Percentiles rank a stretch among this genome's conserved stretches.
Conservation (phyloP, 1,140 invertebrate genomes). For the Aphidius gifuensis region DNA sequence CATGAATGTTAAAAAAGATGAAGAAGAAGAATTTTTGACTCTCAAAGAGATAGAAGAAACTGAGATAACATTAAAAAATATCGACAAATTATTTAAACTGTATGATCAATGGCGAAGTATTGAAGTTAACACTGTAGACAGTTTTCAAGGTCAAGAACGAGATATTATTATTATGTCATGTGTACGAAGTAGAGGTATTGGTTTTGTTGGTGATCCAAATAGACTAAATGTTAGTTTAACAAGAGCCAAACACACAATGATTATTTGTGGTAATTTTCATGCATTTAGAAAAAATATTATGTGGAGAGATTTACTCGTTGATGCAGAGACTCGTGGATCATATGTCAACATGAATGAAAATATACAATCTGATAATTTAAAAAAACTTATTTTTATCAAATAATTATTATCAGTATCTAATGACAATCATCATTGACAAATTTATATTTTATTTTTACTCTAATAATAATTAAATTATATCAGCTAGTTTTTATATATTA, state of each 20-base stretch:
- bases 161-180: constrained; percentile 87
- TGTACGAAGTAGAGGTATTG: constrained; percentile 72
- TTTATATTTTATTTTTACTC: no score
- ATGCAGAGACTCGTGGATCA: neutral
- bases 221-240: constrained; percentile 81
- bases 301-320: neutral
- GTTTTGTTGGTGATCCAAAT: constrained; percentile 69
- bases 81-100: constrained; percentile 11
- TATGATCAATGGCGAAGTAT: constrained; percentile 17
- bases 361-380: no score
- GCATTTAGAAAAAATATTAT: constrained; percentile 43
- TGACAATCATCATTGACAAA: no score
- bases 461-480: no score
- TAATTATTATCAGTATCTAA: no score
- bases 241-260: constrained; percentile 65
- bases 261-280: constrained; percentile 68
- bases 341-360: neutral
- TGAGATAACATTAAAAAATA: constrained; percentile 20
- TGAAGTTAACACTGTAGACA: constrained; percentile 78
- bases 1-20: no score
- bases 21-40: no score
- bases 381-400: no score
- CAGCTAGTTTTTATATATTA: no score
- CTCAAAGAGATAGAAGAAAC: neutral
- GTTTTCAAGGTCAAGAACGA: constrained; percentile 87